phyloP scores from a whole-genome alignment of 2,797 vertebrate genomes.

The Amphiprion clarkii region DNA sequence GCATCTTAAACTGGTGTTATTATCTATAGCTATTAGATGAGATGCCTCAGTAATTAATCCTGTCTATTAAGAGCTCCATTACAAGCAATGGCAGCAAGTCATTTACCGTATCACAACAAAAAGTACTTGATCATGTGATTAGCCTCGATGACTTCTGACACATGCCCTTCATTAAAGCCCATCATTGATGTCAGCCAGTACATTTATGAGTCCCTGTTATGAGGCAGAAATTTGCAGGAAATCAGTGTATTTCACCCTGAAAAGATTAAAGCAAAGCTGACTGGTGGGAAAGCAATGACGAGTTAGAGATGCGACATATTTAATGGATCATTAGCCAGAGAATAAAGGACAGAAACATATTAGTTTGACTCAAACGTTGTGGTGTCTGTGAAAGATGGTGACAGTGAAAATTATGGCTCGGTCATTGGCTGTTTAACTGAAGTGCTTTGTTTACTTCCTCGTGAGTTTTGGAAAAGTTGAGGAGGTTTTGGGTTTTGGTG shows the following conservation, averaged over 20 bases:
- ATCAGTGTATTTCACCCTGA: background rate
- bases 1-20: background rate
- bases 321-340: background rate
- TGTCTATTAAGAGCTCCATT: background rate
- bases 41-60: too few species aligned
- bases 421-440: slow-evolving; percentile 1
- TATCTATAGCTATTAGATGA: background rate
- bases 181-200: background rate
- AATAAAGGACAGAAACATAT: slow-evolving; percentile 9
- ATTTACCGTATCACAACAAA: too few species aligned
- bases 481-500: background rate
- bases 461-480: slow-evolving; percentile 14
- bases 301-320: background rate
- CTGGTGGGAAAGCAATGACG: background rate
- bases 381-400: slow-evolving; percentile 12
- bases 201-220: background rate
- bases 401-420: background rate
- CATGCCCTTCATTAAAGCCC: background rate
- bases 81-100: background rate
- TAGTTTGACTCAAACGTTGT: slow-evolving; percentile 7
- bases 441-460: slow-evolving; percentile 11
- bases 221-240: background rate
- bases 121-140: too few species aligned
- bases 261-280: background rate
- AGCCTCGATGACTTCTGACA: too few species aligned